Evolutionary conservation across 1,140 invertebrate genomes (phyloP).

Genomic region (Hylyphantes graminicola): DNA sequence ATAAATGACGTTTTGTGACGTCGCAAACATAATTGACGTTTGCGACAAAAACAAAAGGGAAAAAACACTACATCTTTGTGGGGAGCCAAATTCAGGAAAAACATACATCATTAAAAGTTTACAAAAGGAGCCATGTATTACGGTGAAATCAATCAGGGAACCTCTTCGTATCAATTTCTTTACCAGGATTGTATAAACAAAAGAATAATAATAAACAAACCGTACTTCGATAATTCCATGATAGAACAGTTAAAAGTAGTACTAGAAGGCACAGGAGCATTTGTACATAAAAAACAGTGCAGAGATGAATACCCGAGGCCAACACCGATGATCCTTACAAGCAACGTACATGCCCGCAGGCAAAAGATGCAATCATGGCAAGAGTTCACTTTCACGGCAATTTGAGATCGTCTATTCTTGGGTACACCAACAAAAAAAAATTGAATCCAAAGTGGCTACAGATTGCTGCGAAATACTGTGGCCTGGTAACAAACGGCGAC

Average conservation of each 20-base stretch:
- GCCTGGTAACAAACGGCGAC: too few species aligned
- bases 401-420: too few species aligned
- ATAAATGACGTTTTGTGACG: too few species aligned
- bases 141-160: not conserved
- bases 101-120: not conserved
- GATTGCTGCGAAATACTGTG: too few species aligned
- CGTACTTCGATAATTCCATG: not conserved
- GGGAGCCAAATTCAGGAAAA: conserved; percentile 14
- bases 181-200: conserved; percentile 24
- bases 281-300: not conserved
- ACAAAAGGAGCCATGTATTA: not conserved
- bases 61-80: not conserved
- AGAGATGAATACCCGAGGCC: conserved; percentile 16
- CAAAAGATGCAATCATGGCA: not conserved
- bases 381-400: not conserved
- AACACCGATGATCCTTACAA: not conserved
- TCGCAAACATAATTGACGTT: not conserved
- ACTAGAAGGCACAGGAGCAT: conserved; percentile 1
- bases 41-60: not conserved
- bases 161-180: not conserved
- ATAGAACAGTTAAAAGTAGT: conserved; percentile 7
- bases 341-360: not conserved
- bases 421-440: too few species aligned
- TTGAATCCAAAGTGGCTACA: too few species aligned
- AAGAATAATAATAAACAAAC: conserved; percentile 27